Conservation (phyloP, 2,797 vertebrate species). For the Chloroceryle inda region DNA sequence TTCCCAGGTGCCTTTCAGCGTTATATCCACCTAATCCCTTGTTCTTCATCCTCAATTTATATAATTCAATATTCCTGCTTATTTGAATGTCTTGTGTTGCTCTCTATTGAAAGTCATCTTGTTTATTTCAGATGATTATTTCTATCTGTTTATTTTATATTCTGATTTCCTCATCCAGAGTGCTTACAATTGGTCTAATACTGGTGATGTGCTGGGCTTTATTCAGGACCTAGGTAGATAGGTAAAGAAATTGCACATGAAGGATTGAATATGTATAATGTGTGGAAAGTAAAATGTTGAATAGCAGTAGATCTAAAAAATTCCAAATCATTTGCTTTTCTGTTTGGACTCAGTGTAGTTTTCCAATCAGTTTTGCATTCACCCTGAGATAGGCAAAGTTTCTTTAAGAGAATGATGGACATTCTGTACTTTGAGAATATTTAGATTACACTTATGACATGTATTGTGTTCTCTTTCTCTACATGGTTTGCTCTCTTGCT, state of each 20-base stretch:
- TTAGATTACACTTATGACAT: background rate
- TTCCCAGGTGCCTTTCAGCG: background rate
- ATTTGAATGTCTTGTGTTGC: background rate
- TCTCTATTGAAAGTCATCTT: background rate
- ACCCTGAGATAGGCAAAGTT: background rate
- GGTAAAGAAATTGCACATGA: background rate
- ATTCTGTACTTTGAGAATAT: background rate
- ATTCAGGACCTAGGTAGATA: conserved; percentile 2
- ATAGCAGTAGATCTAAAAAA: background rate
- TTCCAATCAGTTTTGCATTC: background rate
- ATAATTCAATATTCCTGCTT: background rate
- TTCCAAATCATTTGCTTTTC: background rate
- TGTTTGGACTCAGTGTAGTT: background rate
- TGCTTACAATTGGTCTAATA: background rate
- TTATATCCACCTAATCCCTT: background rate
- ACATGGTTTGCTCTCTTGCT: background rate
- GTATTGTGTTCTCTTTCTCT: background rate
- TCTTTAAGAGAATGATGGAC: background rate
- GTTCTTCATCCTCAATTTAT: background rate
- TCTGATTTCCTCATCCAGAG: background rate
- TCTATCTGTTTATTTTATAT: conserved; percentile 4
- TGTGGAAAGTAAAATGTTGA: background rate
- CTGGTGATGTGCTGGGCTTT: background rate
- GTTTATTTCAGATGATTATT: background rate
- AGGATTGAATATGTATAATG: background rate